Evolutionary conservation across 2,888 invertebrate species (phyloP).

Genomic region (Pyrrhosoma nymphula): DNA sequence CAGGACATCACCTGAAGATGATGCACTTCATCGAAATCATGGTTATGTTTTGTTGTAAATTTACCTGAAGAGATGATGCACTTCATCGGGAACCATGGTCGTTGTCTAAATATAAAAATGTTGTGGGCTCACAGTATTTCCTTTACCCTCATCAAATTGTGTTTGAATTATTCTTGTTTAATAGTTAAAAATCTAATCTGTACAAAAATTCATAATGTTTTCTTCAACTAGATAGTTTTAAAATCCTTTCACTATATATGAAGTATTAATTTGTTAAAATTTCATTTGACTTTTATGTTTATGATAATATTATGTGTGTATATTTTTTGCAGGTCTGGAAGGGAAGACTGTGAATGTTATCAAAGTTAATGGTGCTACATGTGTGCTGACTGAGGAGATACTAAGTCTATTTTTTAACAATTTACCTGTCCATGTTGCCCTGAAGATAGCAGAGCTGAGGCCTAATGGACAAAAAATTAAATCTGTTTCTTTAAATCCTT

Average conservation of each 20-base stretch:
- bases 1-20: no score
- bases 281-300: neutral
- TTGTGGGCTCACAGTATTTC: no score
- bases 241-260: neutral
- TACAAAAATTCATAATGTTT: no score
- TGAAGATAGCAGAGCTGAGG: conserved; percentile 52
- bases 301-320: neutral
- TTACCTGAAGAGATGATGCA: no score
- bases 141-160: no score
- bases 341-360: conserved; percentile 36
- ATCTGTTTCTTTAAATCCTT: conserved; percentile 4
- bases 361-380: neutral
- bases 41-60: no score
- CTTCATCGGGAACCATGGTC: no score
- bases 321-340: conserved; percentile 11
- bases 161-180: no score
- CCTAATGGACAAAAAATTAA: conserved; percentile 32
- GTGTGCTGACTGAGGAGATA: conserved; percentile 54
- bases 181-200: no score
- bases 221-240: neutral
- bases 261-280: neutral
- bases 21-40: no score
- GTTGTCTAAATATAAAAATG: no score
- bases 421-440: conserved; percentile 51
- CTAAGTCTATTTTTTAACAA: neutral